Evolutionary conservation across 2,797 vertebrate genomes (phyloP).

Genomic region (Melanotaenia trifasciata): DNA sequence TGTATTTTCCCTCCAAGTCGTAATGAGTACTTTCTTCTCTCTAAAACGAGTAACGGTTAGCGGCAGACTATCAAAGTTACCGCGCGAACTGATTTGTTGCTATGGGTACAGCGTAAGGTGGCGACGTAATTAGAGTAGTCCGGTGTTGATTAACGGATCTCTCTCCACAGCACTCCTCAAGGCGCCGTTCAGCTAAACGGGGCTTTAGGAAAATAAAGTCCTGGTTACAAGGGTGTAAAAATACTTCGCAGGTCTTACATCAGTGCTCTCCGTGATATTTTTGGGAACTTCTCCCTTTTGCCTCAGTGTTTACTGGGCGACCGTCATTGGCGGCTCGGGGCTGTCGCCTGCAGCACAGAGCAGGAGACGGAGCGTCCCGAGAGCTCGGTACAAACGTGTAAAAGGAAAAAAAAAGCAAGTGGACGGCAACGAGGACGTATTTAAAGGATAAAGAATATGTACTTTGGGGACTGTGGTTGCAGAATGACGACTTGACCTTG

Average conservation of each 20-base stretch:
- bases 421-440: conserved; percentile 1
- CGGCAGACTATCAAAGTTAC: neutral
- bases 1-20: neutral
- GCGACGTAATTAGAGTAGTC: conserved; percentile 26
- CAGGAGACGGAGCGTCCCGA: neutral
- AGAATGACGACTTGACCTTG: conserved; percentile 77
- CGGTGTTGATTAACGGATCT: conserved; percentile 44
- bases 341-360: conserved; percentile 35
- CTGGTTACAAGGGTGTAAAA: conserved; percentile 81
- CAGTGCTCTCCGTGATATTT: conserved; percentile 78
- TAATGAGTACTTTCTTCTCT: neutral
- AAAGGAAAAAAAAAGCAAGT: neutral
- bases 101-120: conserved; percentile 43
- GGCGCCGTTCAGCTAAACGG: conserved; percentile 34
- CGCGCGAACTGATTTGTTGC: conserved; percentile 47
- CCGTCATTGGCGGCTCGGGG: conserved; percentile 60
- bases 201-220: conserved; percentile 56
- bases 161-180: conserved; percentile 7
- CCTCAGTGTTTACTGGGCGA: conserved; percentile 62
- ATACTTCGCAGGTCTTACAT: conserved; percentile 78
- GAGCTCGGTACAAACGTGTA: conserved; percentile 12
- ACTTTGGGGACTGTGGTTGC: neutral
- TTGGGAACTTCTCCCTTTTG: conserved; percentile 71
- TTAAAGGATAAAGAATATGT: neutral
- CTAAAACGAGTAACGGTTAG: neutral